Evolutionary conservation across 2,797 vertebrate genomes (phyloP), one percentile per base, ranked within the genome.

Genomic region (Onychomys leucogaster): DNA sequence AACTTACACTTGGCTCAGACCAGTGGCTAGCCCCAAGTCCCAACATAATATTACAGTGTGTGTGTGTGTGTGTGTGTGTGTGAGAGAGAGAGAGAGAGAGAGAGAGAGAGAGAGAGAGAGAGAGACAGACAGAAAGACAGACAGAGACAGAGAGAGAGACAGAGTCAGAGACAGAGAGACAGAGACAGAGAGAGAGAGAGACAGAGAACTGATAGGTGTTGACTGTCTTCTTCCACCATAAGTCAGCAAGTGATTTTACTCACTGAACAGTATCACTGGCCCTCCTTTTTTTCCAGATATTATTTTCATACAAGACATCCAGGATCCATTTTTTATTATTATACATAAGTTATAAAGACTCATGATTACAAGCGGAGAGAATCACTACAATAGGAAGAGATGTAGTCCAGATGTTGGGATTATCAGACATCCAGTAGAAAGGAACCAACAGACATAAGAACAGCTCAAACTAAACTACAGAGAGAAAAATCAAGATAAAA

Each of bases 391-490:
- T n/a, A 71, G 52, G 41, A 52, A 75, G 25, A 43, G 17, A 86
- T 69, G 41, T 75, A 29, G 7, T 16, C 25, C n/a, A 69, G 27
- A 89, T 25, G 4, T 61, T 89, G 23, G 32, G 93, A 61, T 65
- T 65, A 52, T 34, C 46, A 95, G 69, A 61, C 41, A 55, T 10
- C n/a, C 83, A 94, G 73, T 25, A 75, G 63, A 90, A 92, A 89
- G 52, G 10, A 3, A 43, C 21, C 5, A 55, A 34, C 5, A 84
- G 75, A 76, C 9, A 52, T 43, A 86, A 86, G 41, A 49, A 67
- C 85, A 63, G 17, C 12, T 52, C 41, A 49, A 73, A 73, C 19
- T 89, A 71, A 89, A 80, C 9, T 9, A 59, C 6, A 49, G 29
- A 84, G 32, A 91, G 23, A 73, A 63, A 92, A 76, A 71, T 17